A percentile compares a stretch with the other conserved stretches of the same genome.
Evolutionary conservation across 2,888 invertebrate species (phyloP).

Genomic region (Heliconius cydno): DNA sequence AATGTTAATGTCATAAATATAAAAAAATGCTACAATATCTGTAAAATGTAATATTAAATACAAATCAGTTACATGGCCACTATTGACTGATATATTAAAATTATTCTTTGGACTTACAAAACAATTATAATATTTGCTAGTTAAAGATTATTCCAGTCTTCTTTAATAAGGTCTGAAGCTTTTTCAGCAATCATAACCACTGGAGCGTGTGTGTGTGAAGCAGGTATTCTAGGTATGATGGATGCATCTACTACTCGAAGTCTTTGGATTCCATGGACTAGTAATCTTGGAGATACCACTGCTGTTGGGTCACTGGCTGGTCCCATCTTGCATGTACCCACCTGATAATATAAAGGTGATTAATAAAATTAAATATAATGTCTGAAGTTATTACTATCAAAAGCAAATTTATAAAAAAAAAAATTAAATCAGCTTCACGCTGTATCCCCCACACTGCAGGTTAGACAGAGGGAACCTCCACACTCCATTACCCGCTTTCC

Average conservation of each 20-base stretch:
- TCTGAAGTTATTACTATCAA: not conserved
- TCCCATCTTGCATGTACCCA: conserved; percentile 90
- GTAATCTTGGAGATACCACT: conserved; percentile 85
- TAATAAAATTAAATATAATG: not conserved
- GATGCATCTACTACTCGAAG: conserved; percentile 82
- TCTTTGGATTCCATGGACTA: conserved; percentile 70
- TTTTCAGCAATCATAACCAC: conserved; percentile 83
- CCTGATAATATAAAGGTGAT: conserved; percentile 60
- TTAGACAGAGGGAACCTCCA: no score
- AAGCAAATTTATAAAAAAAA: no score
- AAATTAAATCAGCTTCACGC: no score
- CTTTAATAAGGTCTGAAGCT: conserved; percentile 79
- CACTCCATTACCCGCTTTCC: no score
- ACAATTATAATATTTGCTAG: conserved; percentile 1
- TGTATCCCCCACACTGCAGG: no score
- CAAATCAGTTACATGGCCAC: not conserved
- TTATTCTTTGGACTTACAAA: conserved; percentile 23
- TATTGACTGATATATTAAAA: conserved; percentile 5
- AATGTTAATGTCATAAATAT: not conserved
- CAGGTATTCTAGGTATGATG: conserved; percentile 81
- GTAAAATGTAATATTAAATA: not conserved
- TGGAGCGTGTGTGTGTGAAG: conserved; percentile 81
- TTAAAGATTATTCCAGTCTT: conserved; percentile 67
- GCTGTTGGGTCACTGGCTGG: conserved; percentile 83
- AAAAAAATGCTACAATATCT: not conserved